Base-by-base conservation (phyloP, 1,140 invertebrate genomes). In the Hesperophylax magnus region DNA sequence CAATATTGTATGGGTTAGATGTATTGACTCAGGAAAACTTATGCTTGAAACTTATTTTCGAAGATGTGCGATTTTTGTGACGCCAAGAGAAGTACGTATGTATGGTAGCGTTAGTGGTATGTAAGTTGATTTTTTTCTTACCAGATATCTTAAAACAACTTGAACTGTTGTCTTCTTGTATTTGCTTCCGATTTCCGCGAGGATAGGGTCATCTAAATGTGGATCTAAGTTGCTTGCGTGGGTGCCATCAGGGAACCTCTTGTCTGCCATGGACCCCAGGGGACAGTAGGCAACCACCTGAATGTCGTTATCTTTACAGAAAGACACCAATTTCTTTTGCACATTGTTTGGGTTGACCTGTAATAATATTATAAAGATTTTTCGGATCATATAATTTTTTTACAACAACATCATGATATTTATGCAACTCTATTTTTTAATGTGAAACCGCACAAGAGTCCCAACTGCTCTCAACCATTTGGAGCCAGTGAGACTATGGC, bases 221-320 rank as follows among this genome's bases (percentile, higher is more conserved):
- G 91, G 91, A 3, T 91, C 90, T 0, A 91, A 89, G 9, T 47
- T 52, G 17, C 87, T 88, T 0, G 91, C 90, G 74, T 92, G 92
- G 20, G 90, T 14, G 11, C 39, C 39, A 14, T 47, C 11, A 14
- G 39, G 39, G 8, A 47, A 90, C 14, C 72, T 56, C 15, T 18
- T 56, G 88, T 91, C 92, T 72, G 93, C 92, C 47, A 89, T 82
- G 2, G 86, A 86, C 0, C 95, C 96, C 60, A 98, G 91, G 0
- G 96, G 96, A 83, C 93, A 93, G 88, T 97, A 98, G 1, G 93
- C 96, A 34, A 93, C 95, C 4, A 98, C 87, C 6, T 87, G 85
- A 74, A 97, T 95, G 34, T 91, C 89, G 24, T 93, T 88, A 17
- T 89, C 82, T 71, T 92, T 90, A 87, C 95, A 96, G 85, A 93